A percentile compares a stretch with the other conserved stretches of the same genome.
These are phyloP conservation scores for Vimba vimba DNA, from an alignment of 2,113 vertebrate genomes.

Conservation along the genomic window DNA sequence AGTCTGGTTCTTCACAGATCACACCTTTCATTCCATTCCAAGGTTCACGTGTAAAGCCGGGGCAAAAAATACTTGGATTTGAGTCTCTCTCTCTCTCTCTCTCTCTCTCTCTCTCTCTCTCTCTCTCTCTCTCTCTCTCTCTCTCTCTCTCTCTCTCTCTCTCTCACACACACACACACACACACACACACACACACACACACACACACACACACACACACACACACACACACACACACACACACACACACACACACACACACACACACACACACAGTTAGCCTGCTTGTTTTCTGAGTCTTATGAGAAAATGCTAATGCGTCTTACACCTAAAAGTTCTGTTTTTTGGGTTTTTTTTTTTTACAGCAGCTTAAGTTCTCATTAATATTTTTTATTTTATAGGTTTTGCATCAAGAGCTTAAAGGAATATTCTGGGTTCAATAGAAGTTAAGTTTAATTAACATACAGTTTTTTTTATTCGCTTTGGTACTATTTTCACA, in stretches of 20 bases:
- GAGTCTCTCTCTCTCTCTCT: not conserved
- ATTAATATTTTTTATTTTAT: no score
- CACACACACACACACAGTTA: not conserved
- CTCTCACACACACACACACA: no score
- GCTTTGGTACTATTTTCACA: no score
- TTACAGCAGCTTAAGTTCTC: not conserved
- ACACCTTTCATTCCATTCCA: constrained; percentile 30
- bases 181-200: not conserved
- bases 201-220: not conserved
- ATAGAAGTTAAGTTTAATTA: no score
- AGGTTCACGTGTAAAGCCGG: not conserved
- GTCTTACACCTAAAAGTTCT: no score
- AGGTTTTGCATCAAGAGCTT: no score
- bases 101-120: no score
- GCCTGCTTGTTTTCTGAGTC: not conserved
- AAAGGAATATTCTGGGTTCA: no score
- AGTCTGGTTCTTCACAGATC: constrained; percentile 26
- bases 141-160: no score
- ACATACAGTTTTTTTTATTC: no score
- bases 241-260: not conserved
- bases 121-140: no score
- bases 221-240: not conserved
- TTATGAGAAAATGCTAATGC: not conserved
- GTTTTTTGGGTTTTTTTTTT: no score
- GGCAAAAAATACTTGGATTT: not conserved